Conservation (phyloP, 2,888 invertebrate species). For the Orthonychiurus folsomi region DNA sequence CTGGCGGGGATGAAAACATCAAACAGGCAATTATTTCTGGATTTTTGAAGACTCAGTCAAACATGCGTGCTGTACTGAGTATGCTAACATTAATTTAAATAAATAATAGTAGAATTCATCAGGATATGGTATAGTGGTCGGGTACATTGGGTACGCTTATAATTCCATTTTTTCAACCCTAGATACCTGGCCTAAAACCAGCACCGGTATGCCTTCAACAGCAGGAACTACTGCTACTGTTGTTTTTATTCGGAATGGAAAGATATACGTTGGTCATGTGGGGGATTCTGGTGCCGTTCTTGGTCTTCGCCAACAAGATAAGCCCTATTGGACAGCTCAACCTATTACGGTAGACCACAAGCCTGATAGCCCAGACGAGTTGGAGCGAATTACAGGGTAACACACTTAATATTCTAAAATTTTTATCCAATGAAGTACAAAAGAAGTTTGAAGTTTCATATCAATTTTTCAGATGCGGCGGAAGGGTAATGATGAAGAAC, state of each 20-base stretch:
- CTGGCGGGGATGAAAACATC: neutral
- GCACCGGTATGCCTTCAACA: neutral
- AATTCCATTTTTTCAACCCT: neutral
- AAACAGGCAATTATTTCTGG: neutral
- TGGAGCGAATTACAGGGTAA: neutral
- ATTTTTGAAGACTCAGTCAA: neutral
- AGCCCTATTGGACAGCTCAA: neutral
- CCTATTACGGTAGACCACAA: neutral
- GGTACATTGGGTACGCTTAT: too few species aligned
- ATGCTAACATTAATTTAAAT: neutral
- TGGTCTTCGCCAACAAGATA: neutral
- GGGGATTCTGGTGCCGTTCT: neutral
- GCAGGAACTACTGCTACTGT: conserved; percentile 1
- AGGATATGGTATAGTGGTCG: neutral
- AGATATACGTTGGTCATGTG: conserved; percentile 2
- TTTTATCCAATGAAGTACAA: neutral
- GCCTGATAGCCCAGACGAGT: neutral
- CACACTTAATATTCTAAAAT: neutral
- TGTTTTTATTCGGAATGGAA: neutral
- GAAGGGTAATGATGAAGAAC: neutral
- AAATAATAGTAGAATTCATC: neutral
- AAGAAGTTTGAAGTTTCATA: neutral
- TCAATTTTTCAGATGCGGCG: neutral
- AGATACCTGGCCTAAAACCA: neutral
- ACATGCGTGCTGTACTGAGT: neutral